Percentiles rank a stretch among this genome's conserved stretches.
Evolutionary conservation across 2,888 invertebrate genomes (phyloP).

Genomic region (Papilio gigon): DNA sequence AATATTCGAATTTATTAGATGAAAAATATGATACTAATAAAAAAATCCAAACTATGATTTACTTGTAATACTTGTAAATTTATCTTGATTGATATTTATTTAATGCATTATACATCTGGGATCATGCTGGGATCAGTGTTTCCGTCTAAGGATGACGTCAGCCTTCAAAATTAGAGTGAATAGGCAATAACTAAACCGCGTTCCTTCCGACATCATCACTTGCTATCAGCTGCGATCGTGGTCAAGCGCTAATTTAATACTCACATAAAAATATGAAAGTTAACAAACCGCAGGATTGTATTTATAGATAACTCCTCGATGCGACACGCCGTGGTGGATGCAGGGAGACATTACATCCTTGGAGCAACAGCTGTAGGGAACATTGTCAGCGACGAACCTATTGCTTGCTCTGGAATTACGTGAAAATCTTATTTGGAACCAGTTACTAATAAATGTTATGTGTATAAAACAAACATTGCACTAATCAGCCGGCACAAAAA

Average conservation of each 20-base stretch:
- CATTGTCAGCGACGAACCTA: conserved; percentile 78
- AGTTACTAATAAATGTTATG: not conserved
- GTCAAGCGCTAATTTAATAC: not conserved
- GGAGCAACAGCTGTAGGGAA: conserved; percentile 85
- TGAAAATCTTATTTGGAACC: no score
- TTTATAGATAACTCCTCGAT: conserved; percentile 78
- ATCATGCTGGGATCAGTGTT: no score
- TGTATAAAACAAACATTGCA: not conserved
- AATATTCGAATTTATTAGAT: not conserved
- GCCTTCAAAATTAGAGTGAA: no score
- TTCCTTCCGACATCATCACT: no score
- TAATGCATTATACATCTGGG: no score
- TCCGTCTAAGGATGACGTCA: no score
- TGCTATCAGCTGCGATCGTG: not conserved
- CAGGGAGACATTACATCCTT: conserved; percentile 80
- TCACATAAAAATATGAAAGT: conserved; percentile 28
- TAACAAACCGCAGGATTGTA: conserved; percentile 74
- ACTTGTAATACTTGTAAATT: no score
- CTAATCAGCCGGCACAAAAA: not conserved
- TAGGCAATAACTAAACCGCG: no score
- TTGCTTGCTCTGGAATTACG: conserved; percentile 53
- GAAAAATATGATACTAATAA: not conserved
- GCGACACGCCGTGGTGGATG: conserved; percentile 82
- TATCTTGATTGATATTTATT: not conserved
- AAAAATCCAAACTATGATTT: not conserved